Percentiles rank a stretch among this genome's conserved stretches.
Evolutionary conservation across 2,888 invertebrate species (phyloP).

Genomic region (Nemoura dubitans): DNA sequence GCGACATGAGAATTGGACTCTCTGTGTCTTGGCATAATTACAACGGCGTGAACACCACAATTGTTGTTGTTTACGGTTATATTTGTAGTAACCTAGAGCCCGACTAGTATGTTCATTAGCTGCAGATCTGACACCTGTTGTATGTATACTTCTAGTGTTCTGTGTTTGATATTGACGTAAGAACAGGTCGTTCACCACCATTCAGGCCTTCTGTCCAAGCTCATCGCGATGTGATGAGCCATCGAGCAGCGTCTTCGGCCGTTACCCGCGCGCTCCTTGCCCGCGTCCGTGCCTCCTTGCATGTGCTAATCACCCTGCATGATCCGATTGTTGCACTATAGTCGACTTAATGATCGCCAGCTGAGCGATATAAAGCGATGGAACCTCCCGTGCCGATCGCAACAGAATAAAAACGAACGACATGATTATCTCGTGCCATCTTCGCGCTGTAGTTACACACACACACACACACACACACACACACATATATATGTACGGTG

Average conservation of each 20-base stretch:
- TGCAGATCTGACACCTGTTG: background rate
- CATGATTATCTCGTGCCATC: background rate
- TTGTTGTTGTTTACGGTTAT: slow-evolving; percentile 3
- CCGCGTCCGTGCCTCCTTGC: background rate
- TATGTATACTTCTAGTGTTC: too few relatives aligned
- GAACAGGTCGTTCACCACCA: background rate
- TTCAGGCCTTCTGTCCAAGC: background rate
- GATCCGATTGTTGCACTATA: background rate
- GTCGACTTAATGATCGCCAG: background rate
- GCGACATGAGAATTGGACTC: slow-evolving; percentile 7
- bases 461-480: too few relatives aligned
- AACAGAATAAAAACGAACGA: background rate
- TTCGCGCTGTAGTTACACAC: too few relatives aligned
- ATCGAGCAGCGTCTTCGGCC: background rate
- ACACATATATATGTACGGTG: too few relatives aligned
- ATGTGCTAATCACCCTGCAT: background rate
- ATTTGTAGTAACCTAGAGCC: background rate
- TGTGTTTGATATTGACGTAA: background rate
- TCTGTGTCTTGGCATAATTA: background rate
- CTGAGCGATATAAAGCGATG: background rate
- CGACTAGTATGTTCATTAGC: slow-evolving; percentile 2
- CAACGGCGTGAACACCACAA: background rate
- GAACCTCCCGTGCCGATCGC: background rate
- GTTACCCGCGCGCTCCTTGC: background rate
- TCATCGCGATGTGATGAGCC: too few relatives aligned